Percentiles rank a stretch among this genome's conserved stretches.
phyloP scores from a whole-genome alignment of 2,797 vertebrate genomes.

The Notoglanidium macrostoma region DNA sequence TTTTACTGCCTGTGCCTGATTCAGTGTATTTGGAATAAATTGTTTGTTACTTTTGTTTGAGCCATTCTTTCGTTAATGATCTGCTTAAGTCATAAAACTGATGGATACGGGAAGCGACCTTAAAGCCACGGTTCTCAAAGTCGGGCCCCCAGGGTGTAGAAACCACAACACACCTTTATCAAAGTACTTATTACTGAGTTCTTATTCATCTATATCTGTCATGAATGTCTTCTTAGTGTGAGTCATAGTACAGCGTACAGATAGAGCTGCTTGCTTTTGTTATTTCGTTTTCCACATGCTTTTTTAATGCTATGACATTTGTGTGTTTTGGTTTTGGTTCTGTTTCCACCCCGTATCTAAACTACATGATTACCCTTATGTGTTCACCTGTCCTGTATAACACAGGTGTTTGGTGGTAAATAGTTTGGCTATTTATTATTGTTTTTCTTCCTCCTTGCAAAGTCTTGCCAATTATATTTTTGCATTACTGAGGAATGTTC shows the following conservation, averaged over 20 bases:
- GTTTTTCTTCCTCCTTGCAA: neutral
- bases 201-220: neutral
- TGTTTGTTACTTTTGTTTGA: slow-evolving; percentile 3
- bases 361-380: neutral
- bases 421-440: neutral
- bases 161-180: neutral
- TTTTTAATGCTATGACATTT: neutral
- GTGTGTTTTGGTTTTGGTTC: neutral
- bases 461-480: neutral
- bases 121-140: neutral
- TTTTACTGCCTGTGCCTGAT: neutral
- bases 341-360: neutral
- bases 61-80: neutral
- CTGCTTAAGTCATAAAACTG: neutral
- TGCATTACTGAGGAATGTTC: neutral
- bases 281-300: neutral
- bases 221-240: neutral
- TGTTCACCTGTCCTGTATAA: neutral
- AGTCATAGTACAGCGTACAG: neutral
- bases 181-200: neutral
- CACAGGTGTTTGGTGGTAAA: neutral
- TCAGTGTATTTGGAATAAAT: slow-evolving; percentile 10
- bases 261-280: neutral
- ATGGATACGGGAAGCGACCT: neutral
- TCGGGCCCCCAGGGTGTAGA: neutral